These are phyloP conservation scores for Lordiphosa mommai DNA, from an alignment of 1,140 invertebrate species.

Conservation along the genomic window DNA sequence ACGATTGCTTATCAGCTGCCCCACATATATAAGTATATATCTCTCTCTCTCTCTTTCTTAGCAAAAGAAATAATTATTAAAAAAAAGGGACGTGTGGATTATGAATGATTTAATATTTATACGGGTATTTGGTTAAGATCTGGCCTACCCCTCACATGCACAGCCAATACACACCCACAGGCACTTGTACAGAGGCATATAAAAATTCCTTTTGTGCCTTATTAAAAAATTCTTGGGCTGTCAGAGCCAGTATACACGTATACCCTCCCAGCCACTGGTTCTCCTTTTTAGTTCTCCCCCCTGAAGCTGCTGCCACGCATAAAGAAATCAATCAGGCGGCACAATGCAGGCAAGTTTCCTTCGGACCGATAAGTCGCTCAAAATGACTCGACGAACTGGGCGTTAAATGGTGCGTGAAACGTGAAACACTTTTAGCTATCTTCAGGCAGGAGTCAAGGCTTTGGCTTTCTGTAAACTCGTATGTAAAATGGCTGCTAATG, in stretches of 20 bases:
- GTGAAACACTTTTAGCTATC: slow-evolving; percentile 74
- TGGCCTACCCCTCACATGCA: background rate
- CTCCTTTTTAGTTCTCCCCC: background rate
- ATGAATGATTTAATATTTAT: no score
- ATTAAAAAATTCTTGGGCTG: slow-evolving; percentile 65
- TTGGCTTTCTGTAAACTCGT: slow-evolving; percentile 56
- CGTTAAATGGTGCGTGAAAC: slow-evolving; percentile 74
- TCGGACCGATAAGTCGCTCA: slow-evolving; percentile 56
- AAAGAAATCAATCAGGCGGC: slow-evolving; percentile 76
- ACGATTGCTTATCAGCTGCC: no score
- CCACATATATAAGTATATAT: no score
- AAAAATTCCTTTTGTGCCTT: slow-evolving; percentile 61
- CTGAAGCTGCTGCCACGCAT: slow-evolving; percentile 32
- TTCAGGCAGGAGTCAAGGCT: slow-evolving; percentile 4
- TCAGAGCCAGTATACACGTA: slow-evolving; percentile 34
- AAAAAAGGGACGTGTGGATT: no score
- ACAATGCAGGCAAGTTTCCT: slow-evolving; percentile 50
- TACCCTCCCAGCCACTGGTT: background rate
- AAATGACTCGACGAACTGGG: slow-evolving; percentile 73
- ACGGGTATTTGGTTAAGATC: no score
- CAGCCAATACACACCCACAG: background rate
- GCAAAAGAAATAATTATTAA: no score
- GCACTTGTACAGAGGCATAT: slow-evolving; percentile 24
- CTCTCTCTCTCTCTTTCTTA: no score
- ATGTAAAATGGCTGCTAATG: slow-evolving; percentile 61